Conservation (phyloP, 2,113 vertebrate genomes). For the Pycnonotus jocosus region DNA sequence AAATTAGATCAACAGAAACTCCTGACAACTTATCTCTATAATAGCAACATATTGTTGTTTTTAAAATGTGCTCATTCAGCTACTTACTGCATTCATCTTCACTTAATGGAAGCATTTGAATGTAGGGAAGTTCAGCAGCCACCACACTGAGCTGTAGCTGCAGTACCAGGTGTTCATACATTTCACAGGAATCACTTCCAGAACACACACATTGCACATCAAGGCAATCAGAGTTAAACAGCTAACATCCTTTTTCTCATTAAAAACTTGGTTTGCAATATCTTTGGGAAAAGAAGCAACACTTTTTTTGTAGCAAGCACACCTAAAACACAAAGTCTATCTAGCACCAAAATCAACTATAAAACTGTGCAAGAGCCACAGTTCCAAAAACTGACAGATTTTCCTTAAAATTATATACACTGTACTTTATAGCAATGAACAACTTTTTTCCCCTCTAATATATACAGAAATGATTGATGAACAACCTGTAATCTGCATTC, state of each 20-base stretch:
- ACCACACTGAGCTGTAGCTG: not conserved
- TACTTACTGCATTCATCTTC: not conserved
- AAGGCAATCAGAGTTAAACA: not conserved
- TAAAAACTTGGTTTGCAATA: fast-evolving
- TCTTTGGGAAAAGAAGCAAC: not conserved
- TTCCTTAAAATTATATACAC: not conserved
- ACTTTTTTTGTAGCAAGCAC: not conserved
- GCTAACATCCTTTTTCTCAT: not conserved
- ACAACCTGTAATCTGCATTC: not conserved
- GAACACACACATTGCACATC: not conserved
- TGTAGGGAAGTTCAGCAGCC: not conserved
- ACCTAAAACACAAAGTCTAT: not conserved
- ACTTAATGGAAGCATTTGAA: not conserved
- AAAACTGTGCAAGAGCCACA: not conserved
- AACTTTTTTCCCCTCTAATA: not conserved
- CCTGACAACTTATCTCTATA: not conserved
- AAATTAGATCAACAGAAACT: not conserved
- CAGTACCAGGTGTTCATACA: not conserved
- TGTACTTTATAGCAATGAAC: not conserved
- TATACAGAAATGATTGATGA: not conserved
- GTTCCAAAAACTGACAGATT: not conserved
- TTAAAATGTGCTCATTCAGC: not conserved
- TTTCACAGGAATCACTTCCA: not conserved
- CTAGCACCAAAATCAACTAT: not conserved
- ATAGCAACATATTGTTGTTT: not conserved